Evolutionary conservation across 2,797 vertebrate species (phyloP), one percentile per base, ranked within the genome.

Genomic region (Margarornis squamiger): DNA sequence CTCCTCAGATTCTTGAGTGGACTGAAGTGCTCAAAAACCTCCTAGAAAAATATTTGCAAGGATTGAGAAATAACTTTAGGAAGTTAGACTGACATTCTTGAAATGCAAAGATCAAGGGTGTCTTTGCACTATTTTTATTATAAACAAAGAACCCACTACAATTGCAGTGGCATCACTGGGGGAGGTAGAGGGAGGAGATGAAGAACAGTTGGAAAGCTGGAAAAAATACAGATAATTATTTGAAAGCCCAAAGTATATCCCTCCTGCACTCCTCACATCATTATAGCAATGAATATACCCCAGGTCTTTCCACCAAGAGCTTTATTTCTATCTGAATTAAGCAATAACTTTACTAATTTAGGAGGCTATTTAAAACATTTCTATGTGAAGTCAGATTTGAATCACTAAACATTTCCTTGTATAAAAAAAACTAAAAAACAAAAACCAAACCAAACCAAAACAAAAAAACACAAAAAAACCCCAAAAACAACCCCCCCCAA

Each of bases 101-200:
- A 90, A 93, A 97, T 89, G 82, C 70, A 91, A 88, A 95, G 84
- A 96, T 78, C 93, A 96, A 94, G 78, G 57, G 77, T 92, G 72
- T 95, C 75, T 91, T 96, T 97, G 93, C 94, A 94, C 48, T 97
- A 92, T 88, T 92, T 93, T 90, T 88, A 92, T 82, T 96, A 91
- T 92, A 97, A 96, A 97, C 88, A 96, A 93, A 90, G 45, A 89
- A 73, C 30, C 41, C 58, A 74, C 84, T 93, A 86, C 92, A 96
- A 94, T 3, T 95, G 85, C 66, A 93, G 77, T 90, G 91, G 75
- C 88, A 89, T 93, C 85, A 39, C 67, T 91, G 32, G 67, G 29
- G 83, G 92, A 93, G 66, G 57, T 48, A 61, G 68, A 82, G 19
- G 59, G 80, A 95, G 57, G 70, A 88, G 90, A 96, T 20, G 59